Percentiles rank a stretch among this genome's conserved stretches.
Evolutionary conservation across 2,888 invertebrate genomes (phyloP).

Genomic region (Sesia apiformis): DNA sequence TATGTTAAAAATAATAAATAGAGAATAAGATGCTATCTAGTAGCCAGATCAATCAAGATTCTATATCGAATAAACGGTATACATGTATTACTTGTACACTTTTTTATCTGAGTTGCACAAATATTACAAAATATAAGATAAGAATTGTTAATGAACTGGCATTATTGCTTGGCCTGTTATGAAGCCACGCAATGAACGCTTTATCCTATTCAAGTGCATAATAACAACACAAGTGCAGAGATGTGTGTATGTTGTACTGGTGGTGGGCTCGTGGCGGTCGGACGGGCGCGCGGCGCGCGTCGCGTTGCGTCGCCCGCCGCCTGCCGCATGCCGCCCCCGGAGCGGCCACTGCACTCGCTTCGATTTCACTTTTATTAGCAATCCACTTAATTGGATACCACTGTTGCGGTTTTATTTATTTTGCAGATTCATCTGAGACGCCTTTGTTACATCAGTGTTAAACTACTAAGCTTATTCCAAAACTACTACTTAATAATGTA

Average conservation of each 20-base stretch:
- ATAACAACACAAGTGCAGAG: neutral
- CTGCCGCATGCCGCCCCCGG: slow-evolving; percentile 9
- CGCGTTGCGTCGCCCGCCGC: slow-evolving; percentile 10
- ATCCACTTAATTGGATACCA: slow-evolving; percentile 72
- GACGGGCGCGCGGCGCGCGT: slow-evolving; percentile 8
- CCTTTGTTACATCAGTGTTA: slow-evolving; percentile 17
- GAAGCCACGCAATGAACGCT: no score
- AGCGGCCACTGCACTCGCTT: slow-evolving; percentile 70
- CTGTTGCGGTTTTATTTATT: slow-evolving; percentile 67
- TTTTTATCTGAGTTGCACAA: no score
- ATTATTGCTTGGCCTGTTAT: neutral
- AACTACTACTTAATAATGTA: no score
- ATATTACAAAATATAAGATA: no score
- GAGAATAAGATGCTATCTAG: no score
- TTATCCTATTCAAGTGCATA: neutral
- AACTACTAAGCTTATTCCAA: neutral
- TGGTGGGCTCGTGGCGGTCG: slow-evolving; percentile 2
- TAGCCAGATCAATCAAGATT: no score
- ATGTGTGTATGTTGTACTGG: neutral
- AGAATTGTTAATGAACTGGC: neutral
- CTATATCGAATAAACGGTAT: no score
- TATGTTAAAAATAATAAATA: no score
- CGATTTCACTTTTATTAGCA: slow-evolving; percentile 75
- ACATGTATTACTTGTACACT: no score
- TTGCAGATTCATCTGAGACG: slow-evolving; percentile 60